phyloP scores from a whole-genome alignment of 2,888 invertebrate species.

The Nemoura dubitans region DNA sequence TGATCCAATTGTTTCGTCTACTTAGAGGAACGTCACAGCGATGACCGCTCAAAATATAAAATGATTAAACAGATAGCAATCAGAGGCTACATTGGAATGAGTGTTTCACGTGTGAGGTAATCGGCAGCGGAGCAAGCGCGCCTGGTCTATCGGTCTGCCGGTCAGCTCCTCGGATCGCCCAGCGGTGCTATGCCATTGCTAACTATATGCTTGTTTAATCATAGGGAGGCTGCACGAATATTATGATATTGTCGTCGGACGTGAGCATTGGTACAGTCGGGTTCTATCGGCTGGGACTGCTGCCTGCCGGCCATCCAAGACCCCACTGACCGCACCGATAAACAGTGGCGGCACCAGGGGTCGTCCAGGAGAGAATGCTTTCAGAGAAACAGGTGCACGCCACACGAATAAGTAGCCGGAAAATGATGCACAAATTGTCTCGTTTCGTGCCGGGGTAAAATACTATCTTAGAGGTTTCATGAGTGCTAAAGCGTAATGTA shows the following conservation, averaged over 20 bases:
- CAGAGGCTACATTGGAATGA: background rate
- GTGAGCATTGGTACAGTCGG: background rate
- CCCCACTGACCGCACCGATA: background rate
- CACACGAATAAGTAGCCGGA: background rate
- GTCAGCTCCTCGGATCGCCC: background rate
- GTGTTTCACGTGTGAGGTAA: background rate
- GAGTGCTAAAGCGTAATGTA: constrained; percentile 28
- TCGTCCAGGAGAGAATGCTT: background rate
- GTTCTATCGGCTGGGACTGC: background rate
- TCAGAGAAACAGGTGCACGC: background rate
- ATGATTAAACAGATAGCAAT: constrained; percentile 14
- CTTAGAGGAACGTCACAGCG: constrained; percentile 9
- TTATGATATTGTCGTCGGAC: constrained; percentile 25
- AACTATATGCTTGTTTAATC: constrained; percentile 15
- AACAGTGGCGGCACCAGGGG: background rate
- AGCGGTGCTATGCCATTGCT: background rate
- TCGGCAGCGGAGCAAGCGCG: too few relatives aligned
- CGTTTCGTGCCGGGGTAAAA: background rate
- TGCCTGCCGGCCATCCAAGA: background rate
- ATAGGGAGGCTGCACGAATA: constrained; percentile 23
- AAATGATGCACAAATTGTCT: background rate
- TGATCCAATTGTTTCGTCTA: constrained; percentile 24
- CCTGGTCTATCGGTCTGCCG: too few relatives aligned
- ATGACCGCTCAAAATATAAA: background rate
- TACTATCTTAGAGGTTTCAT: background rate